Percentiles rank a stretch among this genome's conserved stretches.
phyloP scores from a whole-genome alignment of 2,797 vertebrate species.

The Mico argentatus region DNA sequence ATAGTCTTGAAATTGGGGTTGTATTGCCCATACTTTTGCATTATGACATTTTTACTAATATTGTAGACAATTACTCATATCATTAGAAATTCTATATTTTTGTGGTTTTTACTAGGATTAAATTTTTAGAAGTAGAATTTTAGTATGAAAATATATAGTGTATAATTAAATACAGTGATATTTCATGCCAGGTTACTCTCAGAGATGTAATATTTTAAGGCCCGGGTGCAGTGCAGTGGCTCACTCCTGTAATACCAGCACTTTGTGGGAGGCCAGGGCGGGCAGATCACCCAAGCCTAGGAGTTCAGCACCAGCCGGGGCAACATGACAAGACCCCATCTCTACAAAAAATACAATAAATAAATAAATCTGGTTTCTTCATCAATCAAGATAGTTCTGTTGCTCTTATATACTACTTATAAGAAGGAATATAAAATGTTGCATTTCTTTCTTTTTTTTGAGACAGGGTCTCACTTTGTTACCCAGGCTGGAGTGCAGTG shows the following conservation, averaged over 20 bases:
- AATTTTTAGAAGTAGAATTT: slow-evolving; percentile 48
- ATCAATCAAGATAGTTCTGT: background rate
- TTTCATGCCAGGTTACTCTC: background rate
- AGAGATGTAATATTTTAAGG: slow-evolving; percentile 5
- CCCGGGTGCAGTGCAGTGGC: no score
- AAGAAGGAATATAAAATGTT: background rate
- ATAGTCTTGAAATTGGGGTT: slow-evolving; percentile 16
- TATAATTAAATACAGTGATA: background rate
- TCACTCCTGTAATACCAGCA: no score
- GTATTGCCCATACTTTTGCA: background rate
- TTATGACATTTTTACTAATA: slow-evolving; percentile 5
- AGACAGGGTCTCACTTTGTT: background rate
- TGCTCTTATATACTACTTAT: background rate
- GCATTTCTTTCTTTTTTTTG: background rate
- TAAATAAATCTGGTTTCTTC: background rate
- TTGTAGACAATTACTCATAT: background rate
- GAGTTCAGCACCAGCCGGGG: no score
- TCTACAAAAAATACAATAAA: background rate
- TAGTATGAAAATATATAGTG: background rate
- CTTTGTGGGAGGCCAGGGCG: no score
- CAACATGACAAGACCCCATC: background rate
- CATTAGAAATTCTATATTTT: slow-evolving; percentile 2
- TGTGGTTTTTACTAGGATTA: slow-evolving; percentile 16
- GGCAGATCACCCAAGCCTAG: no score
- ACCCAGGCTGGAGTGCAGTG: background rate